Percentiles rank a stretch among this genome's conserved stretches.
Conservation (phyloP, 2,113 vertebrate genomes). For the Crypturellus undulatus region DNA sequence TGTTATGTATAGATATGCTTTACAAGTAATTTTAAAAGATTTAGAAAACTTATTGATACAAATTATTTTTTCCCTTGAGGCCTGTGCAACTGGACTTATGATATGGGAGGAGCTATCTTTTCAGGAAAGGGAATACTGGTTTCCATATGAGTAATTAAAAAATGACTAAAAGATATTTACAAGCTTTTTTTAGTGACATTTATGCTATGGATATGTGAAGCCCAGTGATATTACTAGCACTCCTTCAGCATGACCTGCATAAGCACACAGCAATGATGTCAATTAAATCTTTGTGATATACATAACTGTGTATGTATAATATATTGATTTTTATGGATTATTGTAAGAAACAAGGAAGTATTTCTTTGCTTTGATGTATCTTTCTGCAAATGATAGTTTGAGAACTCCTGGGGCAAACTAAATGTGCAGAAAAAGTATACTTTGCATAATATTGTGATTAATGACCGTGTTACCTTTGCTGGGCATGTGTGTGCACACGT, state of each 20-base stretch:
- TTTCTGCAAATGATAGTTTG: background rate
- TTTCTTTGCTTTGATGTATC: background rate
- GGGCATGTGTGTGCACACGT: background rate
- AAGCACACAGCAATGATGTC: background rate
- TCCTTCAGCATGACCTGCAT: background rate
- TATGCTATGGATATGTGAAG: background rate
- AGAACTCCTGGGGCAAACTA: background rate
- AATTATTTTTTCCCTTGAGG: conserved; percentile 10
- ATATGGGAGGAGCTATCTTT: background rate
- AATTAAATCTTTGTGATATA: background rate
- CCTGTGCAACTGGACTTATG: background rate
- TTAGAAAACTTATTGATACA: background rate
- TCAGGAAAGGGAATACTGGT: background rate
- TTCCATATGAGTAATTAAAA: background rate
- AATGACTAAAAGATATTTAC: background rate
- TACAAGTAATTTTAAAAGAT: conserved; percentile 17
- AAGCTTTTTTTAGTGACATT: background rate
- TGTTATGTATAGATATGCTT: conserved; percentile 38
- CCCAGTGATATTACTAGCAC: background rate
- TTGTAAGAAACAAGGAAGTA: background rate
- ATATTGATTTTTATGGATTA: background rate
- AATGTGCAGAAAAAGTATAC: background rate
- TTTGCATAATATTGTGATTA: background rate
- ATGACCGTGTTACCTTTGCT: background rate
- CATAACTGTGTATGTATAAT: background rate